Percentiles rank a stretch among this genome's conserved stretches.
Evolutionary conservation across 2,113 vertebrate species (phyloP).

Genomic region (Triplophysa dalaica): DNA sequence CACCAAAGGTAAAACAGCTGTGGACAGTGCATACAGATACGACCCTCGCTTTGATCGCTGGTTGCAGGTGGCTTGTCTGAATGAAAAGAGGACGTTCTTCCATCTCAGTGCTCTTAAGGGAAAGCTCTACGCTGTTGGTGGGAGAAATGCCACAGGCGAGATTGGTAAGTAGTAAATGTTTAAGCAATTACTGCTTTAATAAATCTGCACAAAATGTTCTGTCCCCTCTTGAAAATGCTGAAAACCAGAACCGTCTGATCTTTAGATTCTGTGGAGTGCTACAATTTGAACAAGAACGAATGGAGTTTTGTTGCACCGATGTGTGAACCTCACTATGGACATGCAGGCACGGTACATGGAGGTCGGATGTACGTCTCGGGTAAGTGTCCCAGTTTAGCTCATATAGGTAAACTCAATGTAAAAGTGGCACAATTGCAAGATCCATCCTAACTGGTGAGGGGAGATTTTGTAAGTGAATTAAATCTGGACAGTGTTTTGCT

Average conservation of each 20-base stretch:
- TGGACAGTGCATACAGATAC: conserved; percentile 78
- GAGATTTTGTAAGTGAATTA: conserved; percentile 14
- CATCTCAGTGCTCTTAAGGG: conserved; percentile 78
- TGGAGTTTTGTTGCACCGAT: conserved; percentile 75
- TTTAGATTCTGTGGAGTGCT: conserved; percentile 77
- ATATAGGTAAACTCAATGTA: neutral
- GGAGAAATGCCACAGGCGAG: conserved; percentile 75
- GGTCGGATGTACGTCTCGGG: conserved; percentile 81
- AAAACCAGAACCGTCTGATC: conserved; percentile 18
- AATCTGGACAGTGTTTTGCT: neutral
- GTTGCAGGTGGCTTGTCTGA: conserved; percentile 77
- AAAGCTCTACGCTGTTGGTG: conserved; percentile 77
- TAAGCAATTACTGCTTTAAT: neutral
- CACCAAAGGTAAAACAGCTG: conserved; percentile 82
- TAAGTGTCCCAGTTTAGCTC: conserved; percentile 45
- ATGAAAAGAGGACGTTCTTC: conserved; percentile 82
- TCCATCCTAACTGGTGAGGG: neutral
- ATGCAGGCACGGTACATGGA: conserved; percentile 77
- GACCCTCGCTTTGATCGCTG: conserved; percentile 80
- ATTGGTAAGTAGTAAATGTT: conserved; percentile 65
- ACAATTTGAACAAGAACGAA: conserved; percentile 77
- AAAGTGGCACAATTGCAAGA: neutral
- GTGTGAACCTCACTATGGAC: conserved; percentile 79
- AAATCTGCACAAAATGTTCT: conserved; percentile 1
- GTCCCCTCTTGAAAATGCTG: neutral